phyloP scores from a whole-genome alignment of 2,888 invertebrate species.

The Perizoma flavofasciatum region DNA sequence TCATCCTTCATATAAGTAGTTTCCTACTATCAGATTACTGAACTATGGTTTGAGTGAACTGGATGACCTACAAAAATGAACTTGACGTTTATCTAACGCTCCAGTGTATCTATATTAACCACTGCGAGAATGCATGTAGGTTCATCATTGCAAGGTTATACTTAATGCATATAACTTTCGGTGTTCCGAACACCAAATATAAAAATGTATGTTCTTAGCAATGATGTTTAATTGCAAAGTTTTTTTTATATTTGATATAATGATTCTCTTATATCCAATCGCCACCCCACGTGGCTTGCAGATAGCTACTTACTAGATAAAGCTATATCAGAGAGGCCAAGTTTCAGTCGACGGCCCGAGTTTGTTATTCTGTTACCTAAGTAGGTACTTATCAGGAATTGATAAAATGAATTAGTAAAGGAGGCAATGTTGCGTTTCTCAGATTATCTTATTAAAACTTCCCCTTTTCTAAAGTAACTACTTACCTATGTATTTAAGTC shows the following conservation, averaged over 20 bases:
- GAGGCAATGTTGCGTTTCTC: slow-evolving; percentile 12
- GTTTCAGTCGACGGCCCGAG: slow-evolving; percentile 24
- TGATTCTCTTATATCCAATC: too few species aligned
- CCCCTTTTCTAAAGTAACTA: too few species aligned
- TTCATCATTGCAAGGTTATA: slow-evolving; percentile 17
- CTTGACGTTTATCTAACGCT: slow-evolving; percentile 21
- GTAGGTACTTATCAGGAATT: slow-evolving; percentile 10
- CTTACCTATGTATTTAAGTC: too few species aligned
- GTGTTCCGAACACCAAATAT: too few species aligned
- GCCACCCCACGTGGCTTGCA: slow-evolving; percentile 14
- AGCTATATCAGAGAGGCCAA: slow-evolving; percentile 20
- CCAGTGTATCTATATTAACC: slow-evolving; percentile 39
- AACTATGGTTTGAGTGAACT: slow-evolving; percentile 6
- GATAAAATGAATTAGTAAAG: slow-evolving; percentile 17
- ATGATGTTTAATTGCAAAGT: too few species aligned
- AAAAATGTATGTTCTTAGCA: too few species aligned
- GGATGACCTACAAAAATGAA: slow-evolving; percentile 30
- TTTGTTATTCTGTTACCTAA: slow-evolving; percentile 14
- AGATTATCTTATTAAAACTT: too few species aligned
- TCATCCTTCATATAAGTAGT: too few species aligned
- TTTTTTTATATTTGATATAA: too few species aligned
- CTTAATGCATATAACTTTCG: too few species aligned
- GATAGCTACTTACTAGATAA: slow-evolving; percentile 17
- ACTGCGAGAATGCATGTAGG: slow-evolving; percentile 22
- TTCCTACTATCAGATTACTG: too few species aligned